Evolutionary conservation across 2,888 invertebrate genomes (phyloP), one percentile per base, ranked within the genome.

Genomic region (Oscheius sp.): DNA sequence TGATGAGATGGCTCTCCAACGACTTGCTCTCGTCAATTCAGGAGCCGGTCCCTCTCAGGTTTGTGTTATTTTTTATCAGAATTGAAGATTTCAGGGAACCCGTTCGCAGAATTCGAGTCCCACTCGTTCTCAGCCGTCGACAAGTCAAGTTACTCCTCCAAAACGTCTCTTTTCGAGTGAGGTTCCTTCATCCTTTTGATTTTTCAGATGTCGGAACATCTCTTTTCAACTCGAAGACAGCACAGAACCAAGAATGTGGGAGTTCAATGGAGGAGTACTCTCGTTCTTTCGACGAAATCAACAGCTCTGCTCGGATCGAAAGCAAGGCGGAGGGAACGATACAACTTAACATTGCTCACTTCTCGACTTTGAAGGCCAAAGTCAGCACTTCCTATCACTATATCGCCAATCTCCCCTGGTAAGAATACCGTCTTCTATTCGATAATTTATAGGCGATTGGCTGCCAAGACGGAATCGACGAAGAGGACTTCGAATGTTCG

Each of bases 381-480:
- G 59, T 73, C 36, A 79, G 70, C 59, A 79, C 80, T 0, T 68
- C 72, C 12, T 82, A 70, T 68, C 74, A 78, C 24, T 72, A 73
- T 41, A 82, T 82, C 50, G 82, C 77, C 57, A 81, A 75, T 71
- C 66, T 82, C 36, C 82, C 82, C 12, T 82, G 82, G 82, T 75
- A 33, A 38, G 71, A 67, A 41, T 3, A 5, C 5, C 3, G 3
- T n/a, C 22, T n/a, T 33, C 14, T 47, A 9, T 9, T 64, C 17
- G n/a, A 28, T 3, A 50, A 26, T 28, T 64, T 77, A n/a, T 69
- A 82, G 84, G 84, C 73, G 84, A n/a, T 64, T 85, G 44, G 82
- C 85, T 0, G 85, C 85, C 3, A 85, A 85, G 67, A 83, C 84
- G 14, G 85, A 85, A 68, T 80, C 75, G 65, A 74, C 82, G 30